Conservation (phyloP, 2,797 vertebrate genomes). For the Ciconia nigra region DNA sequence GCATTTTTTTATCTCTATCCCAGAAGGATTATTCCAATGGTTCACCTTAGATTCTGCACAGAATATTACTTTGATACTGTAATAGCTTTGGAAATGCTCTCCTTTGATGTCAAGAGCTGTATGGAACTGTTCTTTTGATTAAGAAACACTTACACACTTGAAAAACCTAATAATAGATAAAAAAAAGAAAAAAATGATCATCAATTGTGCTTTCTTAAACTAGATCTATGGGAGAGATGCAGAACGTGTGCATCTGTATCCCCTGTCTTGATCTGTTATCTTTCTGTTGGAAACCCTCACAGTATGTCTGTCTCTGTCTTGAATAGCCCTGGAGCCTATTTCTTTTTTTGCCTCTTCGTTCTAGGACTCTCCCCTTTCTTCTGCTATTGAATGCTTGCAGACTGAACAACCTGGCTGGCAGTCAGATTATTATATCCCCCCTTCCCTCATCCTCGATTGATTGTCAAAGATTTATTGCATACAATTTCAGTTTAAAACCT, state of each 20-base stretch:
- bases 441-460: not conserved
- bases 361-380: not conserved
- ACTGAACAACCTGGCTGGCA: not conserved
- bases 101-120: conserved; percentile 71
- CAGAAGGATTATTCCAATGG: conserved; percentile 70
- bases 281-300: conserved; percentile 22
- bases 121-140: conserved; percentile 75
- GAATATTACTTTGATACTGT: conserved; percentile 74
- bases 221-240: conserved; percentile 35
- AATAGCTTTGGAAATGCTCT: conserved; percentile 71
- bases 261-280: conserved; percentile 25
- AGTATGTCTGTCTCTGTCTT: not conserved
- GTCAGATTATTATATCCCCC: not conserved
- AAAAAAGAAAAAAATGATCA: not conserved
- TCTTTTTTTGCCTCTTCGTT: not conserved
- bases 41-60: conserved; percentile 73
- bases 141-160: conserved; percentile 63
- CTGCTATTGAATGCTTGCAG: not conserved
- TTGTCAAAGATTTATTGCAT: not conserved
- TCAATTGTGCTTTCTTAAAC: conserved; percentile 64
- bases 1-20: conserved; percentile 68
- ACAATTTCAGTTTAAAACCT: not conserved
- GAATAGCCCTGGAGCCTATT: not conserved
- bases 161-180: conserved; percentile 69
- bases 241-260: conserved; percentile 6